phyloP scores from a whole-genome alignment of 2,113 vertebrate species.

The Eleginops maclovinus region DNA sequence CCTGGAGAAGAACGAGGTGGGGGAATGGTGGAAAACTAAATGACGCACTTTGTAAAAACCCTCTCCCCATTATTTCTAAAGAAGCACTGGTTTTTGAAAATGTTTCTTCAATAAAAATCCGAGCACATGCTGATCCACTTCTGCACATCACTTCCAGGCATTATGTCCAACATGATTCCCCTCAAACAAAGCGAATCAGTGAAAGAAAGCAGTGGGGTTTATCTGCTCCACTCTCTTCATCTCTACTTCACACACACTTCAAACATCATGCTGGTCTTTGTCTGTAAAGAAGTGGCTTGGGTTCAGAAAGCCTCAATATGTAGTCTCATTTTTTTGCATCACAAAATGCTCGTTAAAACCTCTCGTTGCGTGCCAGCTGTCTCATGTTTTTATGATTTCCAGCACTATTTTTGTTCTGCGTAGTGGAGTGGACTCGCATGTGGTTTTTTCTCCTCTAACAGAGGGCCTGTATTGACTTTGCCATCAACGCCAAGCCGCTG shows the following conservation, averaged over 20 bases:
- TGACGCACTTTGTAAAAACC: background rate
- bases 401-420: too few species aligned
- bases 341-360: conserved; percentile 10
- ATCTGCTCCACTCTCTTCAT: conserved; percentile 6
- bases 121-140: conserved; percentile 19
- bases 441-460: conserved; percentile 68
- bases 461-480: conserved; percentile 98
- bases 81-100: conserved; percentile 4
- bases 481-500: conserved; percentile 96
- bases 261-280: conserved; percentile 26
- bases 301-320: conserved; percentile 44
- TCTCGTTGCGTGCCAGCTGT: background rate
- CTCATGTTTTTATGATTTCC: conserved; percentile 22
- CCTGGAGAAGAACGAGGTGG: conserved; percentile 98
- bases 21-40: background rate
- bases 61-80: background rate
- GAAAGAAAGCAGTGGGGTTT: conserved; percentile 11
- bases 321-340: conserved; percentile 32
- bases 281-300: conserved; percentile 20
- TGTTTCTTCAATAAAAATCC: conserved; percentile 26
- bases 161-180: conserved; percentile 7
- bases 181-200: conserved; percentile 20
- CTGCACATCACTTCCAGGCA: conserved; percentile 10
- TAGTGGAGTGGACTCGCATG: background rate
- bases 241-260: conserved; percentile 42